Percentiles rank a stretch among this genome's conserved stretches.
Conservation (phyloP, 2,113 vertebrate genomes). For the Otolemur garnettii region DNA sequence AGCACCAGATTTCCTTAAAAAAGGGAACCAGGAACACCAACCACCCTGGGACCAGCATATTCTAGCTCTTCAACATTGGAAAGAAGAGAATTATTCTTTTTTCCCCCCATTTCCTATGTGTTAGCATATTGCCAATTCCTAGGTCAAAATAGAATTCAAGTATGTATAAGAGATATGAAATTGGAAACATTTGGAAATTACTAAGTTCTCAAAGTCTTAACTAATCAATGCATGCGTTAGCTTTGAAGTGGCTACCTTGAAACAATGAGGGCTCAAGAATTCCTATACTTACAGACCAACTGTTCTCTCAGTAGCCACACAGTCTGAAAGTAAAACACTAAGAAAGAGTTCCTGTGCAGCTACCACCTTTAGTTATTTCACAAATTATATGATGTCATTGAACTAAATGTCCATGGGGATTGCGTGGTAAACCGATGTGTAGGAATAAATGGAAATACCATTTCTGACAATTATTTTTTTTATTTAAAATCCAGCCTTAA, state of each 20-base stretch:
- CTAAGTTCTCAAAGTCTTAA: constrained; percentile 24
- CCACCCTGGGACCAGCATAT: accelerated
- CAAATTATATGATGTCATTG: not conserved
- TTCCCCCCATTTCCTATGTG: not conserved
- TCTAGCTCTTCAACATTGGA: not conserved
- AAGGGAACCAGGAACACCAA: not conserved
- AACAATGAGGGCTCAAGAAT: not conserved
- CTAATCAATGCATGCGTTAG: not conserved
- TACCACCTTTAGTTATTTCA: constrained; percentile 45
- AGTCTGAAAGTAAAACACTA: not conserved
- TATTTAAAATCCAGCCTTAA: not conserved
- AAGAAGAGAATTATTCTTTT: not conserved
- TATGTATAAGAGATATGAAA: not conserved
- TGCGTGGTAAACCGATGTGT: not conserved
- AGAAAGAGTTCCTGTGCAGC: not conserved
- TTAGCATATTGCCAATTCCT: constrained; percentile 18
- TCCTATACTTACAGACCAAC: not conserved
- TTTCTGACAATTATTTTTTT: not conserved
- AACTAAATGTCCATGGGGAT: not conserved
- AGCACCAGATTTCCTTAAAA: not conserved
- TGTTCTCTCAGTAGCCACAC: not conserved
- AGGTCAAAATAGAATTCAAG: constrained; percentile 9
- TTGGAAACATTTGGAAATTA: constrained; percentile 35
- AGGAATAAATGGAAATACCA: not conserved
- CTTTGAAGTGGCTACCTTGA: not conserved